phyloP scores from a whole-genome alignment of 1,140 invertebrate genomes.

The Caligus rogercresseyi region DNA sequence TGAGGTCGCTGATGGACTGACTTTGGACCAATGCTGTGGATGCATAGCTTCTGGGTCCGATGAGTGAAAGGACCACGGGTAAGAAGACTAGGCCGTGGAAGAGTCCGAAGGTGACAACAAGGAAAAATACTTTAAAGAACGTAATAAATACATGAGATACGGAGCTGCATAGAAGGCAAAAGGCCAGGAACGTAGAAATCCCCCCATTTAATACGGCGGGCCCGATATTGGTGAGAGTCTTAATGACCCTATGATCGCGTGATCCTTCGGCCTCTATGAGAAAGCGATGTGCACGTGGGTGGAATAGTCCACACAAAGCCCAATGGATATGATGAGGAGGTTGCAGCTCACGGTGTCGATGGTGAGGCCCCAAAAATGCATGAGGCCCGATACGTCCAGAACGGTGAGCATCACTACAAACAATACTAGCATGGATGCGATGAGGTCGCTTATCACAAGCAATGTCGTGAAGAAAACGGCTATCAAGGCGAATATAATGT shows the following conservation, averaged over 20 bases:
- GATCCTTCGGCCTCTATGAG: slow-evolving; percentile 36
- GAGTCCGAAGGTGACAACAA: slow-evolving; percentile 38
- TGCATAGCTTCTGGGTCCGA: slow-evolving; percentile 31
- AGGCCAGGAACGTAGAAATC: slow-evolving; percentile 52
- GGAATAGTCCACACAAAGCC: slow-evolving; percentile 69
- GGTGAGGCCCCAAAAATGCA: slow-evolving; percentile 37
- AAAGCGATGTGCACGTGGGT: slow-evolving; percentile 64
- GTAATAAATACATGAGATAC: slow-evolving; percentile 54
- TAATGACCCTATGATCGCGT: slow-evolving; percentile 41
- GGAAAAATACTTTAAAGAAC: slow-evolving; percentile 49
- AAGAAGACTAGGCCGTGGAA: slow-evolving; percentile 39
- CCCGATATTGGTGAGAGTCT: slow-evolving; percentile 53
- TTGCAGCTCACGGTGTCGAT: slow-evolving; percentile 71
- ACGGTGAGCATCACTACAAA: slow-evolving; percentile 54
- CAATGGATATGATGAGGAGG: slow-evolving; percentile 56
- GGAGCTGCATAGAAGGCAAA: slow-evolving; percentile 51
- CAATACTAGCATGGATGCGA: slow-evolving; percentile 57
- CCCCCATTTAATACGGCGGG: slow-evolving; percentile 59
- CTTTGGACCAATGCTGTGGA: background rate
- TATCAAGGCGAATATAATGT: slow-evolving; percentile 52
- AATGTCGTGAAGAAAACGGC: slow-evolving; percentile 63
- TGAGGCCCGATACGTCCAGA: slow-evolving; percentile 27
- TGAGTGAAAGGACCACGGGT: slow-evolving; percentile 37
- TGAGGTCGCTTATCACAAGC: slow-evolving; percentile 54
- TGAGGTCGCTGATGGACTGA: background rate